Percentiles rank a stretch among this genome's conserved stretches.
Conservation (phyloP, 2,888 invertebrate genomes). For the Agrotis ipsilon region DNA sequence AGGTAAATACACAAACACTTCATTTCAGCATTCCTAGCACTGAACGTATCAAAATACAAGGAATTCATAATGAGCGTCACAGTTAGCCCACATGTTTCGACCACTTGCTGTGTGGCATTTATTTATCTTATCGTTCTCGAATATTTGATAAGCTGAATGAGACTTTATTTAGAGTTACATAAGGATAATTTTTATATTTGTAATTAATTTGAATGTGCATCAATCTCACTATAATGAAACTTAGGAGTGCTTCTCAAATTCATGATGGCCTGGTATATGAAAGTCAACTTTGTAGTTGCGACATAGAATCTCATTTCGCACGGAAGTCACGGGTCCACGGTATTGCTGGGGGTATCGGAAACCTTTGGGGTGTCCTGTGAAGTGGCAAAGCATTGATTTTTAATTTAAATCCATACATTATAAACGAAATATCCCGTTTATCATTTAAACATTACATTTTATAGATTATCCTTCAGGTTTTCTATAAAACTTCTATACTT, state of each 20-base stretch:
- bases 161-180: fast-evolving
- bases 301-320: constrained; percentile 34
- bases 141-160: constrained; percentile 21
- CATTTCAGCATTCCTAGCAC: constrained; percentile 48
- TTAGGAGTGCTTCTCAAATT: constrained; percentile 63
- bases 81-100: constrained; percentile 70
- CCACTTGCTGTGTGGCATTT: constrained; percentile 73
- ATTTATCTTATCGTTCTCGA: constrained; percentile 63
- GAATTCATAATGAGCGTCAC: constrained; percentile 66
- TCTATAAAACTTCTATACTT: no score
- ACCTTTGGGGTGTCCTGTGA: constrained; percentile 1
- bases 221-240: constrained; percentile 39
- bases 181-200: constrained; percentile 29
- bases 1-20: constrained; percentile 35
- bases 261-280: constrained; percentile 69
- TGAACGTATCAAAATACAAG: constrained; percentile 66
- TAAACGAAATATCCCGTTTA: neutral
- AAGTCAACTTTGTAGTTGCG: constrained; percentile 67
- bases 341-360: neutral
- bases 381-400: constrained; percentile 21
- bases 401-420: constrained; percentile 1
- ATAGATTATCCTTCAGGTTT: no score
- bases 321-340: neutral
- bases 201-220: constrained; percentile 30
- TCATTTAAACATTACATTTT: neutral